A percentile compares a stretch with the other conserved stretches of the same genome.
Conservation (phyloP, 2,888 invertebrate genomes). For the Thereva unica region DNA sequence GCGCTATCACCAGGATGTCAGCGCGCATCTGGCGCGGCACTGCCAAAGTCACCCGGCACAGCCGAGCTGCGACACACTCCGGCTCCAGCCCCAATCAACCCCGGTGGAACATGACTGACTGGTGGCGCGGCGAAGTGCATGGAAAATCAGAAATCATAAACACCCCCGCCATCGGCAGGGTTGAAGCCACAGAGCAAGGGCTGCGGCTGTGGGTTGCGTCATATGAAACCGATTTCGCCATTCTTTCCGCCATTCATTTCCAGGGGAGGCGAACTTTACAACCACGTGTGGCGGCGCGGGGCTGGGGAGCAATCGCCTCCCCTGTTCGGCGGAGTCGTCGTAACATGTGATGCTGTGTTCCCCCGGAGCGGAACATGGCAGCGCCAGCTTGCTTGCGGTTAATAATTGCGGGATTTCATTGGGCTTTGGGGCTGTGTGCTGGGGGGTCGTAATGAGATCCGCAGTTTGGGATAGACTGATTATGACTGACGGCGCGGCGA, state of each 20-base stretch:
- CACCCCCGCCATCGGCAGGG: slow-evolving; percentile 19
- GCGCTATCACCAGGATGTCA: slow-evolving; percentile 15
- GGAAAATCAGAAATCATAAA: slow-evolving; percentile 34
- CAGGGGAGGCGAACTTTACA: slow-evolving; percentile 20
- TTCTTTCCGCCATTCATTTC: slow-evolving; percentile 32
- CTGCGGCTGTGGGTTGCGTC: not conserved
- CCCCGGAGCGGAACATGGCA: slow-evolving; percentile 22
- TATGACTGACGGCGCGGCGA: slow-evolving; percentile 20
- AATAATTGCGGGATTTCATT: slow-evolving; percentile 34
- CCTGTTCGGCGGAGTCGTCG: not conserved
- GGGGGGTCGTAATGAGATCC: slow-evolving; percentile 23
- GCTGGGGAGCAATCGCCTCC: not conserved
- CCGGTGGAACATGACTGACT: not conserved
- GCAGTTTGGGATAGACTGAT: slow-evolving; percentile 28
- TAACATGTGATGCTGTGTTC: slow-evolving; percentile 31
- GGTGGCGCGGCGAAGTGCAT: slow-evolving; percentile 19
- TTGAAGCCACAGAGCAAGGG: slow-evolving; percentile 1
- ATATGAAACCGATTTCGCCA: slow-evolving; percentile 24
- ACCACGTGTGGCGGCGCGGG: slow-evolving; percentile 3
- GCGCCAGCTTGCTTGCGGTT: slow-evolving; percentile 29
- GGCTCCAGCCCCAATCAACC: no score
- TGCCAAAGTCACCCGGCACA: not conserved
- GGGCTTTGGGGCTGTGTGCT: slow-evolving; percentile 17
- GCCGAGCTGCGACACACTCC: no score
- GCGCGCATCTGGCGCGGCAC: slow-evolving; percentile 22